phyloP scores from a whole-genome alignment of 2,888 invertebrate genomes.

The Andrena dorsata region DNA sequence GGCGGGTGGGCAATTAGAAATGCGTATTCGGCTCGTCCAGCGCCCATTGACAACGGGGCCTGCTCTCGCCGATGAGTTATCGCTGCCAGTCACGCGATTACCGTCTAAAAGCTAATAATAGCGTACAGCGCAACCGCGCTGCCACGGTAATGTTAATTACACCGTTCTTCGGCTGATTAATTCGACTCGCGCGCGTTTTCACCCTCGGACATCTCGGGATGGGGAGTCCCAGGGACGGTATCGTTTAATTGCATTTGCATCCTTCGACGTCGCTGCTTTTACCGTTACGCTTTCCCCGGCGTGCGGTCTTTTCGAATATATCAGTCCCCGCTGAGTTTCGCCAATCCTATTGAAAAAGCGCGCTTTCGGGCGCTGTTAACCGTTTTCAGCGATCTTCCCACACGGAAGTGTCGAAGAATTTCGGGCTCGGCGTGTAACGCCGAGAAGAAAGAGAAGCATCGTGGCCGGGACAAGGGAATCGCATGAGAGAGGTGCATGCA shows the following conservation, averaged over 20 bases:
- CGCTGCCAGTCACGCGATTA: slow-evolving; percentile 58
- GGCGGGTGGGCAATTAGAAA: slow-evolving; percentile 68
- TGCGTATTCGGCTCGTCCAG: slow-evolving; percentile 52
- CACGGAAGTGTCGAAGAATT: slow-evolving; percentile 52
- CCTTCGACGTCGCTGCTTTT: slow-evolving; percentile 13
- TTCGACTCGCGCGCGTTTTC: slow-evolving; percentile 49
- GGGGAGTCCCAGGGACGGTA: neutral
- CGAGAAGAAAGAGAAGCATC: slow-evolving; percentile 39
- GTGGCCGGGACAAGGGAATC: slow-evolving; percentile 72
- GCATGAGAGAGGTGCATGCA: slow-evolving; percentile 82
- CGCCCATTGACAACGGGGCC: slow-evolving; percentile 55
- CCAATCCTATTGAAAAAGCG: neutral
- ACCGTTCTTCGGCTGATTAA: slow-evolving; percentile 58
- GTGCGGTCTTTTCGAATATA: too few relatives aligned
- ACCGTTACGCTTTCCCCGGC: slow-evolving; percentile 22
- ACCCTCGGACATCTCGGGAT: slow-evolving; percentile 4
- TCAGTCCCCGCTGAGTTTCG: too few relatives aligned
- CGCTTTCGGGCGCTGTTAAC: slow-evolving; percentile 4
- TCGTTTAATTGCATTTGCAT: slow-evolving; percentile 30
- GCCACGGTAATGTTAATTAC: slow-evolving; percentile 64
- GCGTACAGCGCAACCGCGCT: slow-evolving; percentile 36
- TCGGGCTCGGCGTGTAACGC: slow-evolving; percentile 25
- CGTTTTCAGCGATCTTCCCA: slow-evolving; percentile 26
- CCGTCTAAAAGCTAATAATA: slow-evolving; percentile 66
- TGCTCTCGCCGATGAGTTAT: slow-evolving; percentile 56